Evolutionary conservation across 1,140 invertebrate genomes (phyloP).

Genomic region (Venturia canescens): DNA sequence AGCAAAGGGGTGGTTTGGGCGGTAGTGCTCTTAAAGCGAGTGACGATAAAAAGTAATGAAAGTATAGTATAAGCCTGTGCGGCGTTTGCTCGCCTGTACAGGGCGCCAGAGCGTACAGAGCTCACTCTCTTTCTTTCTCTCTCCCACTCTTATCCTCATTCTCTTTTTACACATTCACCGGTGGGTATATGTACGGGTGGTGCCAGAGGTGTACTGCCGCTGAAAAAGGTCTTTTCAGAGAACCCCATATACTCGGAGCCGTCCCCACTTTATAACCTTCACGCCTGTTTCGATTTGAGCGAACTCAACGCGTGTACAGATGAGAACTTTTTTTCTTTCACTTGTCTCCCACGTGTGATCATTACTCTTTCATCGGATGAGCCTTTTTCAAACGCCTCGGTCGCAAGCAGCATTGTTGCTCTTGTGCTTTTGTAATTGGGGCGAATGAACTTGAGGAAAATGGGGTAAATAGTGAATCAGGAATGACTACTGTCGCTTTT

Average conservation of each 20-base stretch:
- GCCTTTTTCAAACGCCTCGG: too few relatives aligned
- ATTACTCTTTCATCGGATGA: too few relatives aligned
- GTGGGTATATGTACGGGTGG: background rate
- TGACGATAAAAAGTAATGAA: slow-evolving; percentile 73
- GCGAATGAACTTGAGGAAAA: too few relatives aligned
- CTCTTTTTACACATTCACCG: background rate
- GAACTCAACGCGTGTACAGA: too few relatives aligned
- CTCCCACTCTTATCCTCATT: background rate
- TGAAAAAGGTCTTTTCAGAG: slow-evolving; percentile 60
- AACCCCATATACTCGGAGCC: slow-evolving; percentile 57
- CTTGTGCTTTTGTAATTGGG: too few relatives aligned
- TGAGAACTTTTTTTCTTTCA: too few relatives aligned
- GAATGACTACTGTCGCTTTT: too few relatives aligned
- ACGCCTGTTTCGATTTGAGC: background rate
- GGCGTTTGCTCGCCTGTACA: slow-evolving; percentile 39
- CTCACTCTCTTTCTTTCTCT: slow-evolving; percentile 15
- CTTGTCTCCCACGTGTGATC: too few relatives aligned
- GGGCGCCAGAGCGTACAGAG: slow-evolving; percentile 6
- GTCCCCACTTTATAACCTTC: background rate
- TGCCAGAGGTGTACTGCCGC: background rate
- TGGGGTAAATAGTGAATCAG: too few relatives aligned
- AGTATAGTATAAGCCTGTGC: slow-evolving; percentile 67
- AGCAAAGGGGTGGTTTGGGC: background rate
- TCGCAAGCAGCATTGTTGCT: too few relatives aligned
- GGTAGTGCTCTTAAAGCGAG: slow-evolving; percentile 61